Base-by-base conservation (phyloP, 2,888 invertebrate species). In the Chaetogeoica ovagalla region DNA sequence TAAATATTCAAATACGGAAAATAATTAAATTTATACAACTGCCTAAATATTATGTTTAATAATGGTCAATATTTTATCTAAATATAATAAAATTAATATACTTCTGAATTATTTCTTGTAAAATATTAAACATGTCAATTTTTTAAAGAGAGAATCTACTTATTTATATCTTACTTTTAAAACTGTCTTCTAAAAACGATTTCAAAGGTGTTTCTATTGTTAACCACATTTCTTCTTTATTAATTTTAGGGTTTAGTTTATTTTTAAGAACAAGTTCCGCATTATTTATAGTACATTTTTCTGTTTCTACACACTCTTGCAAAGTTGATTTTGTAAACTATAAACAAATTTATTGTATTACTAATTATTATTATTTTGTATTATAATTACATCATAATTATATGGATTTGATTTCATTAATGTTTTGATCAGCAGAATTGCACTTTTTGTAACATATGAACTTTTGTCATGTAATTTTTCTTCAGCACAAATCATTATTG, bases 401-500 rank as follows among this genome's bases (percentile, higher is more conserved):
- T 92, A 97, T 7, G 94, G 93, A 88, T 98, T 97, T 83, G 91
- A 90, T 86, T 94, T 91, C 62, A 98, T 87, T 86, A 97, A 92
- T 21, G 91, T 88, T 87, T 90, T 87, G 3, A 88, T 85, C 57
- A 95, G 88, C 84, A 91, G 92, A 81, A 95, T 90, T 5, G 97
- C 94, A 82, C 91, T 90, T 87, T 95, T 97, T 52, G 97, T 89
- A 0, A 97, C 97, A 79, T 90, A 89, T 9, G 93, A 92, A 2
- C 93, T 93, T 86, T 93, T 94, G 86, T 98, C 98, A 77, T 90
- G 88, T 63, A 98, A 87, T 37, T 96, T 91, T 11, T 90, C 90
- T 17, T 91, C 89, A 1, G 90, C 89, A 55, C 91, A 89, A 83
- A 90, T 88, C 72, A 96, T 87, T 63, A 97, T 89, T 15, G 87